These are phyloP conservation scores for Anas platyrhynchos DNA, from an alignment of 2,113 vertebrate species.

Conservation along the genomic window DNA sequence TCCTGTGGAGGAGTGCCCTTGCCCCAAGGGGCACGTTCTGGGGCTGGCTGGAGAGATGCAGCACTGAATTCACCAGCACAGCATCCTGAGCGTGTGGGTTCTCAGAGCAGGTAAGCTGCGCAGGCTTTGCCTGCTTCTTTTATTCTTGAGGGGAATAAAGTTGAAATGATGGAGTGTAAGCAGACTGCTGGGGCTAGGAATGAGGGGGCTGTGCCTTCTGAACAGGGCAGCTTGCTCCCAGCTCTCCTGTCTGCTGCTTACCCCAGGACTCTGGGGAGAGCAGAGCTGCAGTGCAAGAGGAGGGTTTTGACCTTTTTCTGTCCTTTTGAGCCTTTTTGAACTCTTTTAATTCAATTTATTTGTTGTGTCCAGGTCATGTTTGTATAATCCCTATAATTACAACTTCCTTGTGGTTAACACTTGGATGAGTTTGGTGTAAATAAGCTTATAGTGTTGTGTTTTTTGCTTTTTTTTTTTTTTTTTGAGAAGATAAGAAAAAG, in stretches of 20 bases:
- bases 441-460: neutral
- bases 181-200: neutral
- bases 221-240: rapidly evolving
- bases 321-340: neutral
- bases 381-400: neutral
- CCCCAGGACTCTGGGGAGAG: rapidly evolving
- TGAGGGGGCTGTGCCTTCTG: neutral
- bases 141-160: rapidly evolving
- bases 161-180: neutral
- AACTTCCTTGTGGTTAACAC: neutral
- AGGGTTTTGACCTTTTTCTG: neutral
- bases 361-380: rapidly evolving
- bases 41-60: neutral
- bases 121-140: rapidly evolving
- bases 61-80: rapidly evolving
- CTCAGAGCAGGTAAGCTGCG: neutral
- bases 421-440: neutral
- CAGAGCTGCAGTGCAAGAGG: rapidly evolving
- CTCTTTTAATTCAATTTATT: neutral
- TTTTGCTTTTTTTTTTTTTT: neutral
- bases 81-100: rapidly evolving
- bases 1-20: neutral
- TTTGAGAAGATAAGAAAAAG: neutral
- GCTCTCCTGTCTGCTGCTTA: neutral
- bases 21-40: rapidly evolving